Evolutionary conservation across 2,888 invertebrate genomes (phyloP).

Genomic region (Acronicta leporina): DNA sequence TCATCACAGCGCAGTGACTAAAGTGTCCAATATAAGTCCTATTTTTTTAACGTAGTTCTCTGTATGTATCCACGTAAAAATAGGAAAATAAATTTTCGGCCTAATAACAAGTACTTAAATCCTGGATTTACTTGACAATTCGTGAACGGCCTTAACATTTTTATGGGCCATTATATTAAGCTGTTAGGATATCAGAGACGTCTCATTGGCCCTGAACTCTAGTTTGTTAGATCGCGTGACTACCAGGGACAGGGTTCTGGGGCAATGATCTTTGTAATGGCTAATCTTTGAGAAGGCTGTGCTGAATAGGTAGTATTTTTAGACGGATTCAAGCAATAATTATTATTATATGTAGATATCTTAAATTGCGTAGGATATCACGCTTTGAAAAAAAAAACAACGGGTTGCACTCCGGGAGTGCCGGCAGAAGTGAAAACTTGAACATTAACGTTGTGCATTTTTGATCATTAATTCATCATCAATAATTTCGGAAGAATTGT

Average conservation of each 20-base stretch:
- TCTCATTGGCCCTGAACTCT: conserved; percentile 47
- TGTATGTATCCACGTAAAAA: conserved; percentile 12
- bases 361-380: conserved; percentile 12
- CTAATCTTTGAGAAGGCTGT: conserved; percentile 13
- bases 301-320: conserved; percentile 32
- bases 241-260: conserved; percentile 24
- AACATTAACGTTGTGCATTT: no score
- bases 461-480: no score
- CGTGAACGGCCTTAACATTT: conserved; percentile 51
- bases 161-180: conserved; percentile 57
- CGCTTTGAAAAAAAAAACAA: background rate
- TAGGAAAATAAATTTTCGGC: conserved; percentile 23
- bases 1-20: no score
- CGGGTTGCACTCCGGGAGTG: no score
- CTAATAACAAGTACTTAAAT: conserved; percentile 39
- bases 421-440: no score
- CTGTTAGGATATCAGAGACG: conserved; percentile 40
- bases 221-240: conserved; percentile 49
- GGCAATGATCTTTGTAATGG: conserved; percentile 36
- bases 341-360: conserved; percentile 10
- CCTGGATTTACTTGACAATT: conserved; percentile 46
- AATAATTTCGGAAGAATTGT: no score
- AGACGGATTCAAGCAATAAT: conserved; percentile 16
- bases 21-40: no score
- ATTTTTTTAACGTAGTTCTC: no score